These are phyloP conservation scores for Dendroctonus valens DNA, from an alignment of 1,140 invertebrate genomes.

Conservation along the genomic window DNA sequence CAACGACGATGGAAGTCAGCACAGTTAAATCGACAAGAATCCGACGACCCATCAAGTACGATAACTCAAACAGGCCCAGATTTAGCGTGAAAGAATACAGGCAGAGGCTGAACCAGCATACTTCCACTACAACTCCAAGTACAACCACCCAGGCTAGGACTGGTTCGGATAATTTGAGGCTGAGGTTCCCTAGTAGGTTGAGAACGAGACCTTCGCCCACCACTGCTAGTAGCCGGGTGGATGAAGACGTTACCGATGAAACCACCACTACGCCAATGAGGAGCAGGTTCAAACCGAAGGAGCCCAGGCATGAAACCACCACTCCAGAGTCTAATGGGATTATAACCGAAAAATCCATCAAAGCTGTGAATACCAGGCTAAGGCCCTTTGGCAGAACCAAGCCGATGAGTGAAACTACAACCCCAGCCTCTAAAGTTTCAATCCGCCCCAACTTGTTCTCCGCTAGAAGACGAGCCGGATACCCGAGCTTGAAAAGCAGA, in stretches of 20 bases:
- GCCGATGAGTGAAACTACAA: conserved; percentile 37
- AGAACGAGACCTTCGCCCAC: conserved; percentile 29
- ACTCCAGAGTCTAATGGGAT: conserved; percentile 28
- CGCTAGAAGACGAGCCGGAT: conserved; percentile 40
- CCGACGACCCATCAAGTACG: conserved; percentile 43
- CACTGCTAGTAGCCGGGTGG: conserved; percentile 21
- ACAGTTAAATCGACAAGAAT: conserved; percentile 50
- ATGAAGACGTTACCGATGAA: conserved; percentile 36
- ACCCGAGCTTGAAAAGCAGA: conserved; percentile 40
- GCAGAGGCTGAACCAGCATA: conserved; percentile 50
- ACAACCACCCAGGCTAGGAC: conserved; percentile 48
- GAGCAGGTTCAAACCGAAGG: conserved; percentile 48
- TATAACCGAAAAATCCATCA: conserved; percentile 40
- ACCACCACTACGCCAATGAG: conserved; percentile 48
- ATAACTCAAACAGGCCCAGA: conserved; percentile 52
- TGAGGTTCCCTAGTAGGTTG: conserved; percentile 47
- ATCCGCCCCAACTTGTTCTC: conserved; percentile 48
- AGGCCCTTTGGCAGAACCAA: conserved; percentile 44
- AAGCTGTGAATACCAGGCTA: conserved; percentile 43
- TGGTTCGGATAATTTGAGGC: conserved; percentile 42
- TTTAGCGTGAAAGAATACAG: conserved; percentile 64
- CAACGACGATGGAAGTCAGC: no score
- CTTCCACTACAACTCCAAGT: conserved; percentile 55
- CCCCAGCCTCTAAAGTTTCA: conserved; percentile 40
- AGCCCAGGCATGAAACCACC: conserved; percentile 38